phyloP scores from a whole-genome alignment of 2,113 vertebrate species.

The Hippoglossus stenolepis region DNA sequence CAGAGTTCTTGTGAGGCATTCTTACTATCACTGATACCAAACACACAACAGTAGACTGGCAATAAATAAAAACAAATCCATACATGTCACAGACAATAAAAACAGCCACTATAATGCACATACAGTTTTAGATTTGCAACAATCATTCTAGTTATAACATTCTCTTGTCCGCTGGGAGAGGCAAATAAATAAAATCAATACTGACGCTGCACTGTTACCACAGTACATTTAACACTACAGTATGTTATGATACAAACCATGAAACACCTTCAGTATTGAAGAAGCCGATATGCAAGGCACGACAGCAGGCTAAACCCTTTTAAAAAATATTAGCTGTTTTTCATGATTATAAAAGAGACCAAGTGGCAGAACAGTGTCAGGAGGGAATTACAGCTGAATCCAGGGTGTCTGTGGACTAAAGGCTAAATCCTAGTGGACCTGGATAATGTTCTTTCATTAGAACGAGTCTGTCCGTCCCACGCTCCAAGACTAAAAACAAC shows the following conservation, averaged over 20 bases:
- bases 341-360: slow-evolving; percentile 26
- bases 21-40: slow-evolving; percentile 45
- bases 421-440: slow-evolving; percentile 3
- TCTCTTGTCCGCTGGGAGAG: slow-evolving; percentile 49
- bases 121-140: slow-evolving; percentile 25
- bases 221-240: no score
- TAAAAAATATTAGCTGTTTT: slow-evolving; percentile 39
- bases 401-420: slow-evolving; percentile 23
- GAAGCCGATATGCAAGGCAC: slow-evolving; percentile 72
- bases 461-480: slow-evolving; percentile 13
- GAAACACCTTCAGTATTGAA: slow-evolving; percentile 49
- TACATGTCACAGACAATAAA: slow-evolving; percentile 40
- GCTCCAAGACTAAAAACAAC: not conserved
- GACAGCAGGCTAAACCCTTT: slow-evolving; percentile 43
- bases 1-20: slow-evolving; percentile 35
- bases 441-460: slow-evolving; percentile 13
- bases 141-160: slow-evolving; percentile 41
- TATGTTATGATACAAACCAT: slow-evolving; percentile 32
- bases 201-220: slow-evolving; percentile 16
- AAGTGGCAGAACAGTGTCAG: slow-evolving; percentile 21
- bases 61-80: slow-evolving; percentile 59
- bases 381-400: slow-evolving; percentile 36
- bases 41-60: slow-evolving; percentile 41
- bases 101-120: slow-evolving; percentile 20
- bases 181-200: slow-evolving; percentile 67